These are phyloP conservation scores for Bathybates hornii DNA, from an alignment of 2,113 vertebrate species.

Conservation along the genomic window DNA sequence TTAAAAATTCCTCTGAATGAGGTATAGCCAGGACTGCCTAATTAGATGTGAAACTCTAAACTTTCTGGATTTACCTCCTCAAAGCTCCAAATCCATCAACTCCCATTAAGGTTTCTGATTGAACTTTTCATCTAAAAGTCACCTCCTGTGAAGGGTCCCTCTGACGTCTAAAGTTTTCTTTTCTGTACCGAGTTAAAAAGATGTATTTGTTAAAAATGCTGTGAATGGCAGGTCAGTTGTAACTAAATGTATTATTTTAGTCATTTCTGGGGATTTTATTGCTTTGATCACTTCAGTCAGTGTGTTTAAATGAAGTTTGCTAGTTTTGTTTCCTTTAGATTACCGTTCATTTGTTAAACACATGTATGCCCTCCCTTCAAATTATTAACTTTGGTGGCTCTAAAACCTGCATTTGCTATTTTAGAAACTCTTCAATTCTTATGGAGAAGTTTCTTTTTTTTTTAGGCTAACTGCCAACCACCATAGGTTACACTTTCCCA, in stretches of 20 bases:
- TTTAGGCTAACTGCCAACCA: not conserved
- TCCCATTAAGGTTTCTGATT: not conserved
- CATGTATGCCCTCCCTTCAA: not conserved
- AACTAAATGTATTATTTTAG: not conserved
- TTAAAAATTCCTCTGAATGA: conserved; percentile 11
- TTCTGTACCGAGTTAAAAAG: not conserved
- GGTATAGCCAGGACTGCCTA: not conserved
- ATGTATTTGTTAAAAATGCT: not conserved
- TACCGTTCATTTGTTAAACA: not conserved
- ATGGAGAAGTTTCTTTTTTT: not conserved
- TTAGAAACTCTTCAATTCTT: not conserved
- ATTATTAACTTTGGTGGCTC: not conserved
- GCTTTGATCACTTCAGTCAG: not conserved
- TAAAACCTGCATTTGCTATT: not conserved
- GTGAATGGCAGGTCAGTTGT: not conserved
- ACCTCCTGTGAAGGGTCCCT: not conserved
- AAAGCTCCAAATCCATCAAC: not conserved
- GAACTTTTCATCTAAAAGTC: not conserved
- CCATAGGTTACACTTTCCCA: not conserved
- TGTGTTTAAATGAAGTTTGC: not conserved
- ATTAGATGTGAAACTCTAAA: not conserved
- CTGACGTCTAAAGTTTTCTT: not conserved
- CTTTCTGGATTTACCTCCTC: not conserved
- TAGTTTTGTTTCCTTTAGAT: not conserved
- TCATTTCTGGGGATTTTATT: not conserved